Percentiles rank a stretch among this genome's conserved stretches.
These are phyloP conservation scores for Crenichthys baileyi DNA, from an alignment of 2,797 vertebrate species.

Conservation along the genomic window DNA sequence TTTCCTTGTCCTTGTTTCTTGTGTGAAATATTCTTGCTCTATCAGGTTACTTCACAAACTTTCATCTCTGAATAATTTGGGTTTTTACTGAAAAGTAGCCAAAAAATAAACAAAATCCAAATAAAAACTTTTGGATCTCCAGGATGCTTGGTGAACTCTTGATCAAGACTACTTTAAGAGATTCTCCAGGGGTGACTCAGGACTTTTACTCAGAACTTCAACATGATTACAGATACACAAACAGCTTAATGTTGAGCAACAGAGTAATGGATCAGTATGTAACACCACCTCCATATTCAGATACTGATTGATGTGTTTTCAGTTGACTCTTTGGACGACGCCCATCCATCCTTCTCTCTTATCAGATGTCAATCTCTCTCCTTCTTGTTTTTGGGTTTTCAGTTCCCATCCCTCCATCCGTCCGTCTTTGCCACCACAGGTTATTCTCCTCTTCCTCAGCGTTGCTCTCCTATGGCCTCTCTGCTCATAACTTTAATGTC, in stretches of 20 bases:
- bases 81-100: neutral
- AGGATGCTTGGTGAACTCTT: neutral
- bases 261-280: neutral
- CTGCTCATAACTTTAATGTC: slow-evolving; percentile 72
- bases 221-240: neutral
- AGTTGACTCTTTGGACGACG: neutral
- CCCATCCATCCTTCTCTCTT: neutral
- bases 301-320: neutral
- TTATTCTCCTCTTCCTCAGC: slow-evolving; percentile 24
- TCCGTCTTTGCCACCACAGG: slow-evolving; percentile 16
- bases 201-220: no score
- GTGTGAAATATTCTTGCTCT: no score
- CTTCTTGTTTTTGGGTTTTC: neutral
- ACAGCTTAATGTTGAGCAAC: neutral
- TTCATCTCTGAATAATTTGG: no score
- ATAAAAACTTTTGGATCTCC: neutral
- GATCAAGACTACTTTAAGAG: neutral
- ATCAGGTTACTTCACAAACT: no score
- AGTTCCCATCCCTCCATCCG: slow-evolving; percentile 10
- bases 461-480: slow-evolving; percentile 37
- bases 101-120: neutral
- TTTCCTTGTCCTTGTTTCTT: no score
- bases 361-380: neutral
- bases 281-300: neutral
- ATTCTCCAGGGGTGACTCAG: no score